Conservation (phyloP, 2,113 vertebrate genomes). For the Manacus vitellinus region DNA sequence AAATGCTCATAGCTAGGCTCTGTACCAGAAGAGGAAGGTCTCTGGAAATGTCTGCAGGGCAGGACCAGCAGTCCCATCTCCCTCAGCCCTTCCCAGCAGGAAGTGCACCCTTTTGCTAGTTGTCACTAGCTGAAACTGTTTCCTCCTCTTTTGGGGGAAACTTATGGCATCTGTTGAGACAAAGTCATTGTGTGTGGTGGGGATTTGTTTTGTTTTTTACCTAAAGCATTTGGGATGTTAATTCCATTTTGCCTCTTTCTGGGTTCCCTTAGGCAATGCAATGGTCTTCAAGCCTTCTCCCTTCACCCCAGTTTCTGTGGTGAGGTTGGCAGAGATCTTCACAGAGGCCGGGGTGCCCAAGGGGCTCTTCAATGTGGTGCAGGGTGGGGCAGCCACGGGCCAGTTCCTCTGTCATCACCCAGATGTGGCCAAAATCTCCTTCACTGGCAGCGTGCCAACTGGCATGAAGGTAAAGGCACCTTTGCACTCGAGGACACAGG, state of each 20-base stretch:
- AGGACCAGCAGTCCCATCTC: not conserved
- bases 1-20: not conserved
- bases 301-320: constrained; percentile 85
- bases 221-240: not conserved
- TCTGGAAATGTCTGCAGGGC: not conserved
- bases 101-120: not conserved
- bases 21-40: not conserved
- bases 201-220: not conserved
- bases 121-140: not conserved
- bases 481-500: accelerated
- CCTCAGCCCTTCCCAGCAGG: not conserved
- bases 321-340: constrained; percentile 93
- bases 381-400: constrained; percentile 90
- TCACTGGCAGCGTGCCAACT: constrained; percentile 94
- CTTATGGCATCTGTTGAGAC: not conserved
- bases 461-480: constrained; percentile 85
- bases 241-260: not conserved
- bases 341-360: constrained; percentile 86
- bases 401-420: constrained; percentile 88
- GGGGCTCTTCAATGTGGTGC: constrained; percentile 94
- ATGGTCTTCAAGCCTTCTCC: constrained; percentile 97
- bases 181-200: not conserved
- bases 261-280: constrained; percentile 83
- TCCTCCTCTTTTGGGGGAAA: not conserved
- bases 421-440: constrained; percentile 92